Evolutionary conservation across 2,888 invertebrate genomes (phyloP).

Genomic region (Rhimphoctona megacephalus): DNA sequence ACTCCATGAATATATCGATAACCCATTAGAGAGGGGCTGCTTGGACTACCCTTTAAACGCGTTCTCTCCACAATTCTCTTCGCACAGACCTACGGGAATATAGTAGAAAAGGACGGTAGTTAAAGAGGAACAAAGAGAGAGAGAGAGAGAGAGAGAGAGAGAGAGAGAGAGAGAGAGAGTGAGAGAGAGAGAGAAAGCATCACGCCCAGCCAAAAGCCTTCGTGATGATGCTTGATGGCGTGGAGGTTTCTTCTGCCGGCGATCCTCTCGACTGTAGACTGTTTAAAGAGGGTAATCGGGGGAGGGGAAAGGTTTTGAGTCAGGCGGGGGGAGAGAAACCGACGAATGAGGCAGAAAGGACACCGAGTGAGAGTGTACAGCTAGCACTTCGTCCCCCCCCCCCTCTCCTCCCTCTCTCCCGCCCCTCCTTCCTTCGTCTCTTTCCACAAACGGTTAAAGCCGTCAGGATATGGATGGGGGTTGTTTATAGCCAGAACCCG

Average conservation of each 20-base stretch:
- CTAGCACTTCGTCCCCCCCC: slow-evolving; percentile 40
- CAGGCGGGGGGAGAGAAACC: not conserved
- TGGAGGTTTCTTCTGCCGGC: slow-evolving; percentile 44
- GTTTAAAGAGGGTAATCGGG: slow-evolving; percentile 77
- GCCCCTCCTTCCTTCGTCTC: slow-evolving; percentile 15
- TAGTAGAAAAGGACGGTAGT: not conserved
- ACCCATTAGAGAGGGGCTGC: slow-evolving; percentile 78
- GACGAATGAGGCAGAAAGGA: slow-evolving; percentile 41
- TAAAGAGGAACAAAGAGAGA: not conserved
- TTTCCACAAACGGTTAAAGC: slow-evolving; percentile 53
- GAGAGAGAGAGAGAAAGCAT: slow-evolving; percentile 14
- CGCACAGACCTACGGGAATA: slow-evolving; percentile 5
- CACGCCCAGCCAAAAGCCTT: slow-evolving; percentile 26
- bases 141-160: not conserved
- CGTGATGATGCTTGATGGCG: slow-evolving; percentile 54
- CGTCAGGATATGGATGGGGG: slow-evolving; percentile 10
- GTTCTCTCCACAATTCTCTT: not conserved
- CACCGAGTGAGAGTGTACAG: slow-evolving; percentile 11
- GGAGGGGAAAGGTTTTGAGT: slow-evolving; percentile 26
- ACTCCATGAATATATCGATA: slow-evolving; percentile 82
- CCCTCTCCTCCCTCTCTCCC: slow-evolving; percentile 46
- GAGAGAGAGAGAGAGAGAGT: not conserved
- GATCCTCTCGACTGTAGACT: slow-evolving; percentile 65
- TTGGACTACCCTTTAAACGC: slow-evolving; percentile 27
- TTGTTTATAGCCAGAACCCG: slow-evolving; percentile 66